phyloP scores from a whole-genome alignment of 2,888 invertebrate genomes.

The Sminthurinus aureus region DNA sequence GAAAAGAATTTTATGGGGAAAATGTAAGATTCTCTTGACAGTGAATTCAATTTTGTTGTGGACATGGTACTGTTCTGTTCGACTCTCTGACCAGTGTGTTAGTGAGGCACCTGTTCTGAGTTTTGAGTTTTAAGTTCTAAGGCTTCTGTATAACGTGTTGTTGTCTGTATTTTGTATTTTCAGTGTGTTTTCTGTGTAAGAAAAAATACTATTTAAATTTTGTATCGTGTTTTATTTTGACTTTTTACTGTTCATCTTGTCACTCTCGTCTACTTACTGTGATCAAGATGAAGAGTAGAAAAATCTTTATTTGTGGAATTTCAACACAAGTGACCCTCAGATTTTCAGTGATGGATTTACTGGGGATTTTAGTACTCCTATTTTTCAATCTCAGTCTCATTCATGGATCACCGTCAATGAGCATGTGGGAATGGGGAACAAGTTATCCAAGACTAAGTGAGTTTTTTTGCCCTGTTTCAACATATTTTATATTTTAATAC shows the following conservation, averaged over 20 bases:
- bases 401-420: slow-evolving; percentile 21
- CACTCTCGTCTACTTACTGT: background rate
- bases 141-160: background rate
- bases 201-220: too few relatives aligned
- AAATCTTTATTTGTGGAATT: slow-evolving; percentile 21
- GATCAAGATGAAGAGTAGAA: slow-evolving; percentile 24
- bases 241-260: background rate
- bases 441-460: slow-evolving; percentile 39
- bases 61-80: background rate
- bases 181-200: too few relatives aligned
- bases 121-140: background rate
- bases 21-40: background rate
- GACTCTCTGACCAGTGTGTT: background rate
- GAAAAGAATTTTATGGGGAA: slow-evolving; percentile 23
- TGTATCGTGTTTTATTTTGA: background rate
- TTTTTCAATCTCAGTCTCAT: slow-evolving; percentile 16
- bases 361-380: background rate
- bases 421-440: slow-evolving; percentile 42
- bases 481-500: slow-evolving; percentile 8
- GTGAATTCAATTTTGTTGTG: slow-evolving; percentile 11
- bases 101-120: background rate
- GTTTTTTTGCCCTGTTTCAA: background rate
- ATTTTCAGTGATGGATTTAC: background rate
- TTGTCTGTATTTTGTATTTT: background rate
- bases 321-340: slow-evolving; percentile 3